phyloP scores from a whole-genome alignment of 2,113 vertebrate species.

The Bombycilla garrulus region DNA sequence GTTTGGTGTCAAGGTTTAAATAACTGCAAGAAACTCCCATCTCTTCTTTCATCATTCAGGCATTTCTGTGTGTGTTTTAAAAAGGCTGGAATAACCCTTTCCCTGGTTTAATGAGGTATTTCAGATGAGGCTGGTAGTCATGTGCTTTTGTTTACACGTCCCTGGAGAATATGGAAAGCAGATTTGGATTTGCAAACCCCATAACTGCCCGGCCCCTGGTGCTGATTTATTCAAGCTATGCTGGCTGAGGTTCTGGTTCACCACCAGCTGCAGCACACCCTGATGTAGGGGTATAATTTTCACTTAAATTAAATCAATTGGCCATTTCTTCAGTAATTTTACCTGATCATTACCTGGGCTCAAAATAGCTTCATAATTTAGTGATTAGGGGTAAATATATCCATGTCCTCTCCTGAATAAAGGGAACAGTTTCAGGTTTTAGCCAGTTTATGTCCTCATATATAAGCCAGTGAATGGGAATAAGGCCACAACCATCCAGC shows the following conservation, averaged over 20 bases:
- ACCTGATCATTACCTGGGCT: not conserved
- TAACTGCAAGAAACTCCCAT: constrained; percentile 41
- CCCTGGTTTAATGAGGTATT: constrained; percentile 53
- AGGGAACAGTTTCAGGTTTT: not conserved
- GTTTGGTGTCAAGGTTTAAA: constrained; percentile 37
- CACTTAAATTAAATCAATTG: not conserved
- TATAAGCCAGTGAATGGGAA: not conserved
- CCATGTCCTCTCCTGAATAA: not conserved
- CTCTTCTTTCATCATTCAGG: constrained; percentile 40
- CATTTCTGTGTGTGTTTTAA: constrained; percentile 15
- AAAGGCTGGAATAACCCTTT: constrained; percentile 19
- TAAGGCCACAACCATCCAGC: not conserved
- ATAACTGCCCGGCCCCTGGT: not conserved
- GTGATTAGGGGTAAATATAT: not conserved
- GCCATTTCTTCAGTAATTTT: not conserved
- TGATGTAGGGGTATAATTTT: not conserved
- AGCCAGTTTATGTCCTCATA: not conserved
- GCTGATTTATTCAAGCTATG: not conserved
- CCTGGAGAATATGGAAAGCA: not conserved
- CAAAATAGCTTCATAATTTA: not conserved
- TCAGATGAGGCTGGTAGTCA: constrained; percentile 19
- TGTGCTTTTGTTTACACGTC: constrained; percentile 32
- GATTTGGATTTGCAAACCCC: not conserved
- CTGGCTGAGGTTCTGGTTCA: not conserved
- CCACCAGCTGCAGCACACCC: not conserved